Conservation (phyloP, 2,888 invertebrate genomes). For the Malthinus seriepunctatus region DNA sequence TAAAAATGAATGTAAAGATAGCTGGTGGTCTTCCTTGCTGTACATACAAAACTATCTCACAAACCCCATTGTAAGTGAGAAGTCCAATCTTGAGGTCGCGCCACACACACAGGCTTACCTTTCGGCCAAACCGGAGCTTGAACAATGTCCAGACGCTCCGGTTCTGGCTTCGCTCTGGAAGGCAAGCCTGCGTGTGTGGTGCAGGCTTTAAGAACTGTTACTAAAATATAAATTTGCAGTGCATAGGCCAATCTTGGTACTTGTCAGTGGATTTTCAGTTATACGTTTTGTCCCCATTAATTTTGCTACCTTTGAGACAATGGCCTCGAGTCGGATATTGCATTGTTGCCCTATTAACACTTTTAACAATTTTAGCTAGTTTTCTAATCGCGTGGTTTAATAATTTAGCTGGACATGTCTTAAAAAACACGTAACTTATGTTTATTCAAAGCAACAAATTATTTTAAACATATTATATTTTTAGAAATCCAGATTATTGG, state of each 20-base stretch:
- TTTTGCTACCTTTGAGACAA: not conserved
- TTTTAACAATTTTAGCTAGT: not conserved
- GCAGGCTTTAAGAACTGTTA: not conserved
- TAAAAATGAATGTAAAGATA: constrained; percentile 25
- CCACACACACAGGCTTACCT: too few relatives aligned
- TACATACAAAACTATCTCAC: not conserved
- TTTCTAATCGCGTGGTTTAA: not conserved
- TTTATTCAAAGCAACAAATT: not conserved
- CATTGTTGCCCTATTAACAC: not conserved
- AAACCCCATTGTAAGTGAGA: too few relatives aligned
- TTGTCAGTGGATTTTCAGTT: not conserved
- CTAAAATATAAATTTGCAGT: not conserved
- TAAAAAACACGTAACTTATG: not conserved
- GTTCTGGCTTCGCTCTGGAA: too few relatives aligned
- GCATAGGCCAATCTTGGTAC: constrained; percentile 4
- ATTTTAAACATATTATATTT: not conserved
- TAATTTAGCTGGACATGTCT: not conserved
- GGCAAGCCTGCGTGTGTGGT: too few relatives aligned
- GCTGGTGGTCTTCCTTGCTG: not conserved
- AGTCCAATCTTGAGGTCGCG: too few relatives aligned
- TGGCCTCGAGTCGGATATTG: not conserved
- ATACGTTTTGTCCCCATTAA: not conserved
- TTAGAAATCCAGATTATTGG: not conserved
- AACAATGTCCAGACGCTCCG: too few relatives aligned
- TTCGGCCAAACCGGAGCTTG: too few relatives aligned